Percentiles rank a stretch among this genome's conserved stretches.
These are phyloP conservation scores for Trachelus troglodyta DNA, from an alignment of 2,888 invertebrate genomes.

Conservation along the genomic window DNA sequence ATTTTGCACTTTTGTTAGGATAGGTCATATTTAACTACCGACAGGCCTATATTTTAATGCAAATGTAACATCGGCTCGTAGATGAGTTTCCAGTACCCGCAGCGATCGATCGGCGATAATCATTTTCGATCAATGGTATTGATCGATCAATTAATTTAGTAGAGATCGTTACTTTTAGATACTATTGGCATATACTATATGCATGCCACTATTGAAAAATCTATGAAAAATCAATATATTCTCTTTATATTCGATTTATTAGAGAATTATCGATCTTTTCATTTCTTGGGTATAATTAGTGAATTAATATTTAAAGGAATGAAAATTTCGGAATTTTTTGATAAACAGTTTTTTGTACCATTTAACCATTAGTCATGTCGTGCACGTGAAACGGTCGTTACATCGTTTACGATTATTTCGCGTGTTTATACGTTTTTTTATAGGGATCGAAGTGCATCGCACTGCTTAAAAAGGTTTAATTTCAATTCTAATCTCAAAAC, in stretches of 20 bases:
- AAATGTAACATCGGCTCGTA: neutral
- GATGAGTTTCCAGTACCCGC: neutral
- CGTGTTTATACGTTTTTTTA: neutral
- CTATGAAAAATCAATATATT: neutral
- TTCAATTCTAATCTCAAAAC: neutral
- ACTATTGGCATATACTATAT: neutral
- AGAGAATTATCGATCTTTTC: neutral
- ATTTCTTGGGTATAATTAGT: neutral
- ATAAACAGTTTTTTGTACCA: too few relatives aligned
- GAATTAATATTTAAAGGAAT: neutral
- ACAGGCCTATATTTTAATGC: constrained; percentile 15
- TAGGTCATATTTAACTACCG: constrained; percentile 30
- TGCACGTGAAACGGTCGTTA: neutral
- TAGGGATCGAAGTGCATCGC: neutral
- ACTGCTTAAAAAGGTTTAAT: neutral
- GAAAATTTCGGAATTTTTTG: neutral
- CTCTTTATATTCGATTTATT: neutral
- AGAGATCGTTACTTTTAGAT: neutral
- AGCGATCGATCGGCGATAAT: neutral
- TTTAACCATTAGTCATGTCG: neutral
- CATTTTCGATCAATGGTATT: neutral
- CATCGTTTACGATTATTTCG: neutral
- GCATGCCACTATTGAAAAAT: neutral
- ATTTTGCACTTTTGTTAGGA: constrained; percentile 38
- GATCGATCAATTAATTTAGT: neutral